A percentile compares a stretch with the other conserved stretches of the same genome.
Evolutionary conservation across 1,140 invertebrate species (phyloP).

Genomic region (Drosophila pseudoobscura): DNA sequence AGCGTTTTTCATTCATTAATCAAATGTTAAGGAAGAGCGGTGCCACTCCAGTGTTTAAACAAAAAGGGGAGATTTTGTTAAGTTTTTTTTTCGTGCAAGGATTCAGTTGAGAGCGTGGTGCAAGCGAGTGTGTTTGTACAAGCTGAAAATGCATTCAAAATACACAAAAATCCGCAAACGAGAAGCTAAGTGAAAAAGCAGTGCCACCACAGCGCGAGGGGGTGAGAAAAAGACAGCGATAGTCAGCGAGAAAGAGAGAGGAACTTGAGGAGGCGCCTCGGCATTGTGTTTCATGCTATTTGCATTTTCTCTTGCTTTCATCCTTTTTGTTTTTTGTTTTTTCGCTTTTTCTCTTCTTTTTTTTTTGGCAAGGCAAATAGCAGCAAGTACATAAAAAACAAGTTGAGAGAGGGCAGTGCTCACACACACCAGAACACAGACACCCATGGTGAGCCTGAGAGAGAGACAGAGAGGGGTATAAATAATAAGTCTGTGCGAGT

Average conservation of each 20-base stretch:
- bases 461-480: constrained; percentile 58
- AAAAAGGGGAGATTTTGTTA: constrained; percentile 36
- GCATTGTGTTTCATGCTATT: constrained; percentile 80
- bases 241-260: constrained; percentile 8
- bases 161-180: constrained; percentile 72
- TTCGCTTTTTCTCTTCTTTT: constrained; percentile 28
- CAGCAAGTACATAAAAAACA: constrained; percentile 70
- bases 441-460: neutral
- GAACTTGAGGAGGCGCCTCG: constrained; percentile 65
- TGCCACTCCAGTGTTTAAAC: constrained; percentile 6
- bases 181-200: constrained; percentile 75
- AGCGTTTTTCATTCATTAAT: constrained; percentile 72
- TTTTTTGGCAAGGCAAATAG: constrained; percentile 71
- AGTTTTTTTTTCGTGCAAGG: constrained; percentile 55
- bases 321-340: constrained; percentile 31
- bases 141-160: constrained; percentile 80
- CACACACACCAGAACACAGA: constrained; percentile 5
- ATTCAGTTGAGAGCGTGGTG: constrained; percentile 12
- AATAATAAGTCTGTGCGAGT: constrained; percentile 61
- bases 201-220: constrained; percentile 5
- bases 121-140: constrained; percentile 43
- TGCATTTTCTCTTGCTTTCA: constrained; percentile 60
- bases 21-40: constrained; percentile 74
- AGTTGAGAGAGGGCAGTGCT: constrained; percentile 58
- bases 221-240: neutral